Base-by-base conservation (phyloP, 2,888 invertebrate species). In the Vannuccia rotundouncinata region DNA sequence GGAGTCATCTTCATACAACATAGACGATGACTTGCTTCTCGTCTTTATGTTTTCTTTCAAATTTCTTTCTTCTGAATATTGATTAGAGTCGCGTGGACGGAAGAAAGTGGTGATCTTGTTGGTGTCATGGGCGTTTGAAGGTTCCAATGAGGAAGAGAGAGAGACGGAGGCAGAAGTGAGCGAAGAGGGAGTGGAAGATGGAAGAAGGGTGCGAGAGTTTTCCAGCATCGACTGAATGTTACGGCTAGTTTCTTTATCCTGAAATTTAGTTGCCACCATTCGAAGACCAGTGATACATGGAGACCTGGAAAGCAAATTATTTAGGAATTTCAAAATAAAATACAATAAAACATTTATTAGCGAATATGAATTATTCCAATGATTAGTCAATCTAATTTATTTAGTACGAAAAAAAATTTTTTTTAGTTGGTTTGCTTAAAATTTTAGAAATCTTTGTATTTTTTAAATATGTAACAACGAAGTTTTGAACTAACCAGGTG, bases 281-380 rank as follows among this genome's bases (percentile, higher is more conserved):
- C 75, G 30, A 22, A 75, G 75, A 25, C 75, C n/a, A 27, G 75
- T 75, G 31, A 75, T 75, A 31, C 2, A 1, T 13, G 75, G 75
- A 29, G 25, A 25, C 75, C 75, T 75, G 30, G n/a, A n/a, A n/a
- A n/a, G n/a, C n/a, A n/a, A n/a, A n/a, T n/a, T n/a, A n/a, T n/a
- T n/a, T n/a, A n/a, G n/a, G n/a, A n/a, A n/a, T n/a, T n/a, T n/a
- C n/a, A n/a, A n/a, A n/a, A n/a, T n/a, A n/a, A n/a, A n/a, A n/a
- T n/a, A n/a, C n/a, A n/a, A n/a, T n/a, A n/a, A n/a, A n/a, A n/a
- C n/a, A n/a, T n/a, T n/a, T n/a, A n/a, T n/a, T n/a, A n/a, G n/a
- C n/a, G n/a, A n/a, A n/a, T n/a, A n/a, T n/a, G n/a, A n/a, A n/a
- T n/a, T n/a, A n/a, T n/a, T n/a, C n/a, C n/a, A n/a, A n/a, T n/a